A percentile compares a stretch with the other conserved stretches of the same genome.
Conservation (phyloP, 2,888 invertebrate species). For the Anarsia innoxiella region DNA sequence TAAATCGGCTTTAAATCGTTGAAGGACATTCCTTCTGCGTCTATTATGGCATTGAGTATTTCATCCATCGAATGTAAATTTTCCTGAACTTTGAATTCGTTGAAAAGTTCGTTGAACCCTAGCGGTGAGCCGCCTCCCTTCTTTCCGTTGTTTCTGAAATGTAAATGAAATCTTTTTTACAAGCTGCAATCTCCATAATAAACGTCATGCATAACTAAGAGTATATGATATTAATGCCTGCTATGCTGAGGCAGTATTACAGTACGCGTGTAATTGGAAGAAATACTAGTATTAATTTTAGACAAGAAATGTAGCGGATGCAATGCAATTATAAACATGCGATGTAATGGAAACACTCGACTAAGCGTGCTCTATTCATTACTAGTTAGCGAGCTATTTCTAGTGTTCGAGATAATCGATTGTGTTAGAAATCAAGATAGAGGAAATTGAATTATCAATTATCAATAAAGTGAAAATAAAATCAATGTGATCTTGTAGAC, state of each 20-base stretch:
- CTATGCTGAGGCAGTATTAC: constrained; percentile 2
- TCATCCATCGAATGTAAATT: constrained; percentile 92
- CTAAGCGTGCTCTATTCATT: constrained; percentile 45
- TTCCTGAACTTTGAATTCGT: constrained; percentile 90
- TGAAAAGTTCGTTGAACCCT: constrained; percentile 90
- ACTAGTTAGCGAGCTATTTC: constrained; percentile 44
- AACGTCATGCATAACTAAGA: too few relatives aligned
- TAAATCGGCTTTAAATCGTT: constrained; percentile 94
- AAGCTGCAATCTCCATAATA: constrained; percentile 3
- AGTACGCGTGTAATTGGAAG: constrained; percentile 5
- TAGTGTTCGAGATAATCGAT: constrained; percentile 30
- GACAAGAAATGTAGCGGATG: constrained; percentile 53
- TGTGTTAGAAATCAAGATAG: constrained; percentile 32
- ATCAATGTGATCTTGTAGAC: neutral
- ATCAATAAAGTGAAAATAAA: constrained; percentile 32
- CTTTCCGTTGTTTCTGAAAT: constrained; percentile 77
- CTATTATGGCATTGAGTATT: constrained; percentile 90
- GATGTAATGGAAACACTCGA: constrained; percentile 50
- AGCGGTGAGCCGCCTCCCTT: constrained; percentile 85
- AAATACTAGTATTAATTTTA: constrained; percentile 10
- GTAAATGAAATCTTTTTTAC: constrained; percentile 11
- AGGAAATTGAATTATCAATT: constrained; percentile 35
- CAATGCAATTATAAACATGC: constrained; percentile 52
- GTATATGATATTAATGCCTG: constrained; percentile 1
- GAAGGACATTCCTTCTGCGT: constrained; percentile 94